A percentile compares a stretch with the other conserved stretches of the same genome.
Evolutionary conservation across 1,140 invertebrate species (phyloP).

Genomic region (Drosophila gunungcola): DNA sequence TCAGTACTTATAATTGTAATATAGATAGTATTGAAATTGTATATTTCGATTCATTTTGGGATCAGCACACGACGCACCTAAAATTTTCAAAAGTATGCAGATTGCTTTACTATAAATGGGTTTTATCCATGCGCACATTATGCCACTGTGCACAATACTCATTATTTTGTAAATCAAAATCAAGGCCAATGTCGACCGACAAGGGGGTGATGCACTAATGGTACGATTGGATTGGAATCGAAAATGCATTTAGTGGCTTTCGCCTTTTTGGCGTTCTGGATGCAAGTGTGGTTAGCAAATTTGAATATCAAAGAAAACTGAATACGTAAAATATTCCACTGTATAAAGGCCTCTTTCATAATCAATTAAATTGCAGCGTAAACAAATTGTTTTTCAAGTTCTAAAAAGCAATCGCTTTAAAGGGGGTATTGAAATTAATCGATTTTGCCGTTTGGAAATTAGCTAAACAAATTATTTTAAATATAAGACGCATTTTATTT

Average conservation of each 20-base stretch:
- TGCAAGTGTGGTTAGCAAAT: constrained; percentile 1
- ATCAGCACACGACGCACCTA: constrained; percentile 1
- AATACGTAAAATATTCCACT: background rate
- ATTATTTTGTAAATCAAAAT: constrained; percentile 60
- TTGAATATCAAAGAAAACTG: constrained; percentile 8
- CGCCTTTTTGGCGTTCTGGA: constrained; percentile 48
- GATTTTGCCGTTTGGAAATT: constrained; percentile 31
- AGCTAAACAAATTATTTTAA: constrained; percentile 13
- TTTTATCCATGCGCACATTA: constrained; percentile 41
- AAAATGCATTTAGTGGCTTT: constrained; percentile 60
- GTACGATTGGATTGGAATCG: constrained; percentile 62
- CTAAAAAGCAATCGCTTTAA: constrained; percentile 55
- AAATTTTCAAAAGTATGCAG: background rate
- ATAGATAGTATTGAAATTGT: constrained; percentile 14
- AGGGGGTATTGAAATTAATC: constrained; percentile 42
- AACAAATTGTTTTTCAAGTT: constrained; percentile 31
- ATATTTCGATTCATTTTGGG: constrained; percentile 14
- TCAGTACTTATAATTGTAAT: constrained; percentile 18
- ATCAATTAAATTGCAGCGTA: constrained; percentile 20
- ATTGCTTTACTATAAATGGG: constrained; percentile 4
- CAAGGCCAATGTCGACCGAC: constrained; percentile 67
- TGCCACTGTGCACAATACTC: constrained; percentile 9
- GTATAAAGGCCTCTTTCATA: background rate
- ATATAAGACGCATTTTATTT: constrained; percentile 19
- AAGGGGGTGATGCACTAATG: constrained; percentile 48